phyloP scores from a whole-genome alignment of 2,888 invertebrate species.

The Calephelis perditalis region DNA sequence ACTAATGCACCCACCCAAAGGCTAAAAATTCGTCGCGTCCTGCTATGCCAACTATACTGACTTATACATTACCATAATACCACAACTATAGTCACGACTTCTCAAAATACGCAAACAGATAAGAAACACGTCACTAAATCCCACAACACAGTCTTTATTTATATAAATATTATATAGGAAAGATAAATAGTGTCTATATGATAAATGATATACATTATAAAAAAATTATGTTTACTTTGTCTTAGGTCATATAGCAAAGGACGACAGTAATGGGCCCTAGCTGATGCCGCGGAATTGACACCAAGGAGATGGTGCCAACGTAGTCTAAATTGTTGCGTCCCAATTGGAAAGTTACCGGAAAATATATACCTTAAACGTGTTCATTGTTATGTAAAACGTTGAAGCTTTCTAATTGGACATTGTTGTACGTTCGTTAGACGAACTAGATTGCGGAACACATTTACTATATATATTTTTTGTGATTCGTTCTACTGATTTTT shows the following conservation, averaged over 20 bases:
- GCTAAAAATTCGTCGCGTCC: too few relatives aligned
- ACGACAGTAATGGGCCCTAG: constrained; percentile 3
- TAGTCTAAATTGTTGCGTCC: neutral
- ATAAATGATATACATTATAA: too few relatives aligned
- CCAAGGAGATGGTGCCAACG: neutral
- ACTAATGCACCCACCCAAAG: too few relatives aligned
- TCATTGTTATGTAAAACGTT: neutral
- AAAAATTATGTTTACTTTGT: neutral
- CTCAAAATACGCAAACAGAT: too few relatives aligned
- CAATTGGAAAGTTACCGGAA: constrained; percentile 2
- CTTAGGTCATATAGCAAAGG: constrained; percentile 10
- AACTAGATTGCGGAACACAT: neutral
- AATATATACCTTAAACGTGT: neutral
- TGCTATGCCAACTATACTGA: too few relatives aligned
- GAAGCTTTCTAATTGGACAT: constrained; percentile 3
- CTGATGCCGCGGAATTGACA: constrained; percentile 9
- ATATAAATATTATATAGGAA: too few relatives aligned
- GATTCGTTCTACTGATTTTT: too few relatives aligned
- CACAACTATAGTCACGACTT: too few relatives aligned
- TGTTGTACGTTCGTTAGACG: neutral
- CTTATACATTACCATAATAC: too few relatives aligned
- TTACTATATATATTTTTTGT: neutral
- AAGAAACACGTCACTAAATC: too few relatives aligned
- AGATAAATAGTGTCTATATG: too few relatives aligned
- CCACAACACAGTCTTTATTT: too few relatives aligned